phyloP scores from a whole-genome alignment of 2,797 vertebrate genomes.

The Cossypha polioptera region DNA sequence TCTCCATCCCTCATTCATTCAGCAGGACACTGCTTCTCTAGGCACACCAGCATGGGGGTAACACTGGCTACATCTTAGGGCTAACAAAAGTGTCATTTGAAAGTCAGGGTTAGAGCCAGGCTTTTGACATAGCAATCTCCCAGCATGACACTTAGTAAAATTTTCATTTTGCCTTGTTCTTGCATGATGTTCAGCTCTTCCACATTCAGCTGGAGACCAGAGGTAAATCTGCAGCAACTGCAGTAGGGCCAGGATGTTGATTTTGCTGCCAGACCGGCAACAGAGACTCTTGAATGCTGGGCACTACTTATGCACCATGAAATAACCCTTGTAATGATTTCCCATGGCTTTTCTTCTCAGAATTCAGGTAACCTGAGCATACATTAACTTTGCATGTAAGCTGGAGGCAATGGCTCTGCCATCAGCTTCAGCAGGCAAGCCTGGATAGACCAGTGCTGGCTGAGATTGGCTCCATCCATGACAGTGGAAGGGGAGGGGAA shows the following conservation, averaged over 20 bases:
- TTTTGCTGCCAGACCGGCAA: not conserved
- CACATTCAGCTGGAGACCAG: not conserved
- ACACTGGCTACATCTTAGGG: not conserved
- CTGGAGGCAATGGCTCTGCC: not conserved
- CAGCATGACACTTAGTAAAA: not conserved
- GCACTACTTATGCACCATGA: not conserved
- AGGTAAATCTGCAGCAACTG: not conserved
- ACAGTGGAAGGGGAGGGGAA: not conserved
- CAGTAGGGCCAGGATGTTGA: not conserved
- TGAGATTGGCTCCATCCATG: not conserved
- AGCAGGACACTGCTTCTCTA: not conserved
- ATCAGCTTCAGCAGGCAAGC: not conserved
- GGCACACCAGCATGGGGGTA: accelerated
- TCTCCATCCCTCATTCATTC: not conserved
- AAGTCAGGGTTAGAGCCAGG: not conserved
- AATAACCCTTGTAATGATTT: not conserved
- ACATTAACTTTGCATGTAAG: not conserved
- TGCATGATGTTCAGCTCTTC: not conserved
- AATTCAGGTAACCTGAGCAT: not conserved
- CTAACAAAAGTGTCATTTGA: not conserved
- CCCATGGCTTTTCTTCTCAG: not conserved
- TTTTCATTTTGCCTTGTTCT: not conserved
- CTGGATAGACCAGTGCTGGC: not conserved
- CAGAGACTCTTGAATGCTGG: not conserved
- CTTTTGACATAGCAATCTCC: not conserved